Evolutionary conservation across 2,113 vertebrate genomes (phyloP).

Genomic region (Tragelaphus scriptus): DNA sequence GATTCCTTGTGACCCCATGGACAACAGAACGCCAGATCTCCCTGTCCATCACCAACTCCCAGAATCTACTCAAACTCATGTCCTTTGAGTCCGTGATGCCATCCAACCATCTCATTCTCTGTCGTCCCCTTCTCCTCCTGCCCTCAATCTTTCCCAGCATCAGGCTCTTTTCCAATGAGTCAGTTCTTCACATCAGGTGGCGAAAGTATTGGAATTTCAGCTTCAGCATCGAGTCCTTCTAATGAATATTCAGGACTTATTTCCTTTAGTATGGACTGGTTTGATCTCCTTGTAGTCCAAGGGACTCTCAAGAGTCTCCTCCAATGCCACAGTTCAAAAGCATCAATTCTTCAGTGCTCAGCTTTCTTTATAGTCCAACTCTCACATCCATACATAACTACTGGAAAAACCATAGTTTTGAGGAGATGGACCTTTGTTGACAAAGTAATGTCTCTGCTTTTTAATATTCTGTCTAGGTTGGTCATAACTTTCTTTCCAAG

Average conservation of each 20-base stretch:
- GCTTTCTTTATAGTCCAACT: background rate
- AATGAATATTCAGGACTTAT: background rate
- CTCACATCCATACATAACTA: background rate
- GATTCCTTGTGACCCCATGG: background rate
- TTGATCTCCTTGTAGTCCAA: background rate
- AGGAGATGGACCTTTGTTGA: background rate
- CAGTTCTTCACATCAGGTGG: accelerated
- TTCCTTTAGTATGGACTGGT: background rate
- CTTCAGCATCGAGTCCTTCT: background rate
- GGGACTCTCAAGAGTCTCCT: background rate
- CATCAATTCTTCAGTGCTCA: background rate
- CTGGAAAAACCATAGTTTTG: background rate
- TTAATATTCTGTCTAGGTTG: background rate
- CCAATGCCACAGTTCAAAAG: background rate
- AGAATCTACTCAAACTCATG: background rate
- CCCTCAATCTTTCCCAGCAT: background rate
- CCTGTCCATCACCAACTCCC: background rate
- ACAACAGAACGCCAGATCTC: background rate
- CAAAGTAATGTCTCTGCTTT: background rate
- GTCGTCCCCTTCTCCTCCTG: accelerated
- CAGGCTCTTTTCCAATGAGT: background rate
- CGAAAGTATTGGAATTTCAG: background rate
- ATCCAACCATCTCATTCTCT: background rate
- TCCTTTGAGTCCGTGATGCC: background rate
- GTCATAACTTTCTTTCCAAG: background rate